Evolutionary conservation across 2,797 vertebrate genomes (phyloP).

Genomic region (Xiphophorus birchmanni): DNA sequence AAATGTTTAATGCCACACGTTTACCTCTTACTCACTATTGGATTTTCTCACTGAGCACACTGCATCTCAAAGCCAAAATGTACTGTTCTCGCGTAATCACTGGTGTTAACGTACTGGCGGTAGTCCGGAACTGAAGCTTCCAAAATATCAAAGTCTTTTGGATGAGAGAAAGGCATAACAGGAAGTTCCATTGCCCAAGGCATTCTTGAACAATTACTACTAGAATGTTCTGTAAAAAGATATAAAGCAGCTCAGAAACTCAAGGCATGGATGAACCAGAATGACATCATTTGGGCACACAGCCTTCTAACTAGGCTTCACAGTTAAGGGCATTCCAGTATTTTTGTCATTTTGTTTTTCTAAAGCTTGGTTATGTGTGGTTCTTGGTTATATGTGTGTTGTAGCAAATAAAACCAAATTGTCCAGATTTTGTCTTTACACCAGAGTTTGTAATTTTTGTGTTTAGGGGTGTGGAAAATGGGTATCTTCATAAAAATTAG

Average conservation of each 20-base stretch:
- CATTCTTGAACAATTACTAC: slow-evolving; percentile 38
- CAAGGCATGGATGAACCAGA: slow-evolving; percentile 7
- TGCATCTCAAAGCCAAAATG: slow-evolving; percentile 34
- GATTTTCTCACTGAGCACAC: slow-evolving; percentile 17
- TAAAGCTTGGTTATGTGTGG: neutral
- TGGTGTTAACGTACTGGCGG: slow-evolving; percentile 43
- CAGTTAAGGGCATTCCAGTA: neutral
- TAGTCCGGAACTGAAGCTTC: slow-evolving; percentile 41
- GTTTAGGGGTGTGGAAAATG: neutral
- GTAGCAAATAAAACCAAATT: neutral
- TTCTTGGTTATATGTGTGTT: neutral
- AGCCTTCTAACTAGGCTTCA: slow-evolving; percentile 18
- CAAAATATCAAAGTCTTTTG: slow-evolving; percentile 52
- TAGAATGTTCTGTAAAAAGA: slow-evolving; percentile 36
- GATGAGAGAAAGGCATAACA: slow-evolving; percentile 42
- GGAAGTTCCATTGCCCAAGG: slow-evolving; percentile 42
- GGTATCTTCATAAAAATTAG: neutral
- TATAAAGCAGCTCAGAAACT: slow-evolving; percentile 24
- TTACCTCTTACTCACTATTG: slow-evolving; percentile 8
- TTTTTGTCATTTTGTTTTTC: neutral
- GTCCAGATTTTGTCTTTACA: neutral
- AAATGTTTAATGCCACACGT: slow-evolving; percentile 27
- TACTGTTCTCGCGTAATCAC: slow-evolving; percentile 47
- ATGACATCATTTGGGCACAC: slow-evolving; percentile 12
- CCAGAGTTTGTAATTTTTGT: neutral